These are phyloP conservation scores for Brachionus calyciflorus DNA, from an alignment of 1,140 invertebrate genomes.

Conservation along the genomic window DNA sequence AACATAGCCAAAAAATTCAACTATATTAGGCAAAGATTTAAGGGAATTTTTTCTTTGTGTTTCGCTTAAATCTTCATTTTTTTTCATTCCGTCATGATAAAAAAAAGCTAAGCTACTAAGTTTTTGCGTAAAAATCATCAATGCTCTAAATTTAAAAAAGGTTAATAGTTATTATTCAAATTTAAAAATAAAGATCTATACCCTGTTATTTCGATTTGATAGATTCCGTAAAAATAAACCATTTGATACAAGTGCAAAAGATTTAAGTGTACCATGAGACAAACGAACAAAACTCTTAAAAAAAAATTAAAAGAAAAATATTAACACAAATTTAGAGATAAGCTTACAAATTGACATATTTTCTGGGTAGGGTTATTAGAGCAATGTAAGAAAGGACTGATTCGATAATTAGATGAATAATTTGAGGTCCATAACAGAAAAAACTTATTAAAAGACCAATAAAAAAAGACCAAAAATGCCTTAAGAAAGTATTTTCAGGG, in stretches of 20 bases:
- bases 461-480: neutral
- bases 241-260: slow-evolving; percentile 79
- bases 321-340: neutral
- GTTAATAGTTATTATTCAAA: neutral
- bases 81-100: slow-evolving; percentile 74
- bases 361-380: neutral
- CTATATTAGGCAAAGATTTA: neutral
- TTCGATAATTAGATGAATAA: slow-evolving; percentile 19
- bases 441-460: neutral
- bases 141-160: slow-evolving; percentile 66
- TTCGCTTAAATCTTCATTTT: neutral
- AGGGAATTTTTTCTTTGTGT: slow-evolving; percentile 9
- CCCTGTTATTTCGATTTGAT: slow-evolving; percentile 85
- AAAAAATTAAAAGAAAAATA: neutral
- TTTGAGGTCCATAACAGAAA: slow-evolving; percentile 31
- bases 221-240: slow-evolving; percentile 80
- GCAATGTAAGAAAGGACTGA: neutral
- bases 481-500: neutral
- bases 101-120: slow-evolving; percentile 85
- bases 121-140: slow-evolving; percentile 95
- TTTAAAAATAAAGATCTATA: slow-evolving; percentile 49
- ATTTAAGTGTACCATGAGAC: neutral
- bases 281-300: neutral
- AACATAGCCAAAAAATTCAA: slow-evolving; percentile 5
- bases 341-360: neutral